These are phyloP conservation scores for Drosophila jambulina DNA, from an alignment of 1,140 invertebrate genomes.

Conservation along the genomic window DNA sequence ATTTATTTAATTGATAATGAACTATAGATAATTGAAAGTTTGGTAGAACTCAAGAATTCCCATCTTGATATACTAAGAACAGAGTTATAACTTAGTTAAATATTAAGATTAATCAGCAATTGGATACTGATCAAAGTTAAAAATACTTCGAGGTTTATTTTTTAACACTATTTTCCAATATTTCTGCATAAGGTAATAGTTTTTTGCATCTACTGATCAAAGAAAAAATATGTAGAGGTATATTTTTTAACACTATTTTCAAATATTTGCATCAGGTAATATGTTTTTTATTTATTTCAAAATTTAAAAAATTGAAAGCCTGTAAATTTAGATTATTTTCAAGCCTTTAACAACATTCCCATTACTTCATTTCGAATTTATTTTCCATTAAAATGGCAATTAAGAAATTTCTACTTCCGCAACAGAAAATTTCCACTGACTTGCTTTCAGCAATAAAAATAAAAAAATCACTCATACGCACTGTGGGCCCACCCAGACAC, in stretches of 20 bases:
- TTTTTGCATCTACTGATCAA: no score
- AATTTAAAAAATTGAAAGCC: no score
- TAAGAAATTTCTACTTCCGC: slow-evolving; percentile 64
- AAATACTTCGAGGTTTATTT: neutral
- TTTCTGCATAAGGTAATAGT: neutral
- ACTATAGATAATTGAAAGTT: neutral
- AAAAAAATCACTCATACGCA: slow-evolving; percentile 31
- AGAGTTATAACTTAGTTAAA: neutral
- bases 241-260: neutral
- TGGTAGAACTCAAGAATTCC: neutral
- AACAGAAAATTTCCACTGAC: slow-evolving; percentile 31
- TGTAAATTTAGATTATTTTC: no score
- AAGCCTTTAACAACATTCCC: slow-evolving; percentile 1
- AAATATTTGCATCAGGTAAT: neutral
- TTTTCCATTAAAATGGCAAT: slow-evolving; percentile 67
- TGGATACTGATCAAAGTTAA: neutral
- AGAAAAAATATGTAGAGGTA: neutral
- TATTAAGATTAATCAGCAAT: neutral
- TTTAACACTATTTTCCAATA: neutral
- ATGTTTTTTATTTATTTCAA: neutral
- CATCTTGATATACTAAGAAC: neutral
- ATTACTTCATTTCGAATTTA: slow-evolving; percentile 25
- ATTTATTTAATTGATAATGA: neutral
- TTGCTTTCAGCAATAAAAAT: neutral
- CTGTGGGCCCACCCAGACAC: slow-evolving; percentile 17